These are phyloP conservation scores for Bradypodion pumilum DNA, from an alignment of 2,797 vertebrate species.

Conservation along the genomic window DNA sequence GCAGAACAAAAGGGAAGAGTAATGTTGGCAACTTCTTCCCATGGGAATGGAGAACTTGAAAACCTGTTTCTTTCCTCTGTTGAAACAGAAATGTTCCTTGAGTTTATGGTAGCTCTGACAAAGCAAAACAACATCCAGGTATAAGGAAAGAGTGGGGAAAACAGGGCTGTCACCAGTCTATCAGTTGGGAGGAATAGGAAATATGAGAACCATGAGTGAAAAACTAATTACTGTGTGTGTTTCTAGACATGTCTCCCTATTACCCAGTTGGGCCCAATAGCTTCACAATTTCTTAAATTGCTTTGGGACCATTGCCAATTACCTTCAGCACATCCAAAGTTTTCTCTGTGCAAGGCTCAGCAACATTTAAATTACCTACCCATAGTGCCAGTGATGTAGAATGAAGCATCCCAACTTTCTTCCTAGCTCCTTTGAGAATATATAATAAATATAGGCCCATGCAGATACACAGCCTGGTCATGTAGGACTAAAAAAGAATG, in stretches of 20 bases:
- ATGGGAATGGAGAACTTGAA: neutral
- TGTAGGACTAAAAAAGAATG: too few relatives aligned
- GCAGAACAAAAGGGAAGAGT: neutral
- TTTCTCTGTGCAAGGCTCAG: neutral
- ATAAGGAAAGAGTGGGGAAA: neutral
- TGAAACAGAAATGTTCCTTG: neutral
- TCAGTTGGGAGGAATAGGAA: too few relatives aligned
- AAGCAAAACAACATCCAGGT: neutral
- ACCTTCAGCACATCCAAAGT: too few relatives aligned
- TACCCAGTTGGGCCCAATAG: too few relatives aligned
- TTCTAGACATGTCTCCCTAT: too few relatives aligned
- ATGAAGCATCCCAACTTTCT: neutral
- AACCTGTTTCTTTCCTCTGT: neutral
- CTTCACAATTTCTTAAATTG: neutral
- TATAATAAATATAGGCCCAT: neutral
- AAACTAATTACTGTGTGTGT: too few relatives aligned
- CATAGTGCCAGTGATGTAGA: neutral
- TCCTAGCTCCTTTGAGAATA: neutral
- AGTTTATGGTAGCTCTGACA: neutral
- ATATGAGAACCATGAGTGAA: too few relatives aligned
- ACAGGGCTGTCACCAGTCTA: neutral
- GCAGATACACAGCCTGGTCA: too few relatives aligned
- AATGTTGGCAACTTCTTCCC: neutral
- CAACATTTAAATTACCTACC: neutral
- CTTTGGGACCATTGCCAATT: neutral